phyloP scores from a whole-genome alignment of 2,888 invertebrate species.

The Fabriciana adippe region DNA sequence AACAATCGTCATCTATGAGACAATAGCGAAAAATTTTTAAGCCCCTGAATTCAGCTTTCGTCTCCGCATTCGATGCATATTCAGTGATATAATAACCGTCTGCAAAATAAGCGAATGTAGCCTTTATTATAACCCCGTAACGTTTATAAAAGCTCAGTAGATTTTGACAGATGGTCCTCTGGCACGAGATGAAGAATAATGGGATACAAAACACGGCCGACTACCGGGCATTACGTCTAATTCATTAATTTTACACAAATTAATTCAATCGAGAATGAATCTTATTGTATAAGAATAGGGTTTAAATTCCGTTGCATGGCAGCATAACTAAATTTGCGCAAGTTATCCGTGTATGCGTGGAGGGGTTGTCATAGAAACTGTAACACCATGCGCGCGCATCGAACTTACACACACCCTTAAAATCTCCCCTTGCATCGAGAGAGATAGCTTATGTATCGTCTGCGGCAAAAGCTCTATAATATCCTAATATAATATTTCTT shows the following conservation, averaged over 20 bases:
- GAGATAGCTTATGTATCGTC: slow-evolving; percentile 61
- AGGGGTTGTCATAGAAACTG: slow-evolving; percentile 82
- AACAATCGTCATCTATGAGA: slow-evolving; percentile 17
- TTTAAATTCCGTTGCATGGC: slow-evolving; percentile 34
- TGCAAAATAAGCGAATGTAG: slow-evolving; percentile 30
- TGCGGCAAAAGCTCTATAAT: slow-evolving; percentile 19
- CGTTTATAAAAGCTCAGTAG: slow-evolving; percentile 36
- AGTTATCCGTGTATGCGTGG: slow-evolving; percentile 72
- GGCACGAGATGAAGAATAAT: slow-evolving; percentile 64
- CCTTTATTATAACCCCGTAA: slow-evolving; percentile 29
- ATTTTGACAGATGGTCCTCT: slow-evolving; percentile 45
- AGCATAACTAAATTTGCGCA: slow-evolving; percentile 61
- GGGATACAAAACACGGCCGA: slow-evolving; percentile 68
- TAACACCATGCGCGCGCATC: slow-evolving; percentile 78
- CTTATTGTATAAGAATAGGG: slow-evolving; percentile 35
- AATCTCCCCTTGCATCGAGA: slow-evolving; percentile 58
- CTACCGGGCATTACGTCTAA: slow-evolving; percentile 74
- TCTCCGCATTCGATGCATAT: slow-evolving; percentile 36
- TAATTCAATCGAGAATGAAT: slow-evolving; percentile 41
- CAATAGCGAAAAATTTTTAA: slow-evolving; percentile 31
- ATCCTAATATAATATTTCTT: background rate
- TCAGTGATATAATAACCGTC: slow-evolving; percentile 25
- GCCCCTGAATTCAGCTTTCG: slow-evolving; percentile 32
- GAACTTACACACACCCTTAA: slow-evolving; percentile 57
- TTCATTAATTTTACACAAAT: slow-evolving; percentile 75